Conservation (phyloP, 2,797 vertebrate species). For the Mus spretus region DNA sequence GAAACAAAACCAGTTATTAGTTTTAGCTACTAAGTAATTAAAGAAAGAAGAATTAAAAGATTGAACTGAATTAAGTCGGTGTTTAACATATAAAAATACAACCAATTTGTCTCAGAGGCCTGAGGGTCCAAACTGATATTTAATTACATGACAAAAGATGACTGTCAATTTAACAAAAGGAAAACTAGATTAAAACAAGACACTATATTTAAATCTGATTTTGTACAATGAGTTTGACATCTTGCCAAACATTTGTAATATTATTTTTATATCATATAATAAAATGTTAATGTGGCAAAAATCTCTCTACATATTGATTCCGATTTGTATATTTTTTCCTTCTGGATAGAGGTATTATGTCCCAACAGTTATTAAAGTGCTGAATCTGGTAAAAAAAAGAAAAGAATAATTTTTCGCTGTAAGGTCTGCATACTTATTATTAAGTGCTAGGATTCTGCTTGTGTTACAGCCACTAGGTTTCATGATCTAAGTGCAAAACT, state of each 20-base stretch:
- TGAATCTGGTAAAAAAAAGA: slow-evolving; percentile 39
- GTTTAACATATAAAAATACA: slow-evolving; percentile 84
- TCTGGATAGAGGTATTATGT: slow-evolving; percentile 9
- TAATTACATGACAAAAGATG: slow-evolving; percentile 83
- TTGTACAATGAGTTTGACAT: slow-evolving; percentile 73
- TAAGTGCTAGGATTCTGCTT: background rate
- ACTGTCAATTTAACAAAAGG: slow-evolving; percentile 79
- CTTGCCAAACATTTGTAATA: slow-evolving; percentile 70
- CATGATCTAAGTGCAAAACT: slow-evolving; percentile 51
- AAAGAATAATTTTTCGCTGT: slow-evolving; percentile 41
- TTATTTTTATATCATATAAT: slow-evolving; percentile 68
- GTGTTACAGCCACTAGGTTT: slow-evolving; percentile 21
- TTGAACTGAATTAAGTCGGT: slow-evolving; percentile 84
- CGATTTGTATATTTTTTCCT: slow-evolving; percentile 53
- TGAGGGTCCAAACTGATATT: slow-evolving; percentile 82
- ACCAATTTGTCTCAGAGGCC: slow-evolving; percentile 80
- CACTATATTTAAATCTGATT: slow-evolving; percentile 84
- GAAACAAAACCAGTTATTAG: slow-evolving; percentile 88
- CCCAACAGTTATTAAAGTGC: slow-evolving; percentile 50
- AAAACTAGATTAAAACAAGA: slow-evolving; percentile 77
- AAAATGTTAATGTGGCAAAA: slow-evolving; percentile 66
- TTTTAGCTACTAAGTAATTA: slow-evolving; percentile 86
- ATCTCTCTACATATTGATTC: slow-evolving; percentile 11
- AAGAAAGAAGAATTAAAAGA: slow-evolving; percentile 87
- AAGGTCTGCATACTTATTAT: slow-evolving; percentile 63